Base-by-base conservation (phyloP, 2,797 vertebrate genomes). In the Morus bassanus region DNA sequence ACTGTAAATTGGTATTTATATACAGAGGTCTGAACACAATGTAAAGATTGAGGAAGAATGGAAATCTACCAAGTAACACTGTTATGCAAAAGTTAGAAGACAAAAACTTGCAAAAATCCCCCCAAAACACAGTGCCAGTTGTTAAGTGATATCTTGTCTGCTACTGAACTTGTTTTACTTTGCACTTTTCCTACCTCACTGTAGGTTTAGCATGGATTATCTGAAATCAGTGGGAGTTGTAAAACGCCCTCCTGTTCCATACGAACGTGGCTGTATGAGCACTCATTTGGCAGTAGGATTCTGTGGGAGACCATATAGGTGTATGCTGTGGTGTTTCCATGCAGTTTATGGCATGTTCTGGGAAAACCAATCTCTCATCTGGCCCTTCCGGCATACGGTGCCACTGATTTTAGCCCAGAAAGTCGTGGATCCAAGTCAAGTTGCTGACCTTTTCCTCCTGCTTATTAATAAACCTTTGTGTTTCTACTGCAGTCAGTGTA, bases 221-320 rank as follows among this genome's bases (percentile, higher is more conserved):
- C 33, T 85, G 60, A 39, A 64, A 57, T 24, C 10, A 15, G 11
- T 37, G 21, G 18, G 18, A 69, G 15, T 3, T 90, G 41, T 61
- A 23, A 69, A 72, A 17, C 23, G 4, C 15, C 7, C 4, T 65
- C 81, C 24, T 76, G 7, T 54, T 60, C 9, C 3, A 0, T 37
- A 28, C 51, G 0, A 4, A 0, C 1, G 0, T 60, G 53, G 22
- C 46, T 76, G 9, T 30, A 4, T 30, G 31, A 59, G 17, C 16
- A 10, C 33, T 84, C 6, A 8, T 13, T 51, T 39, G 57, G 23
- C 41, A 61, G 25, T 35, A 17, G 39, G 18, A 31, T 45, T 76
- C 46, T 22, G 5, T 41, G 21, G 57, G 13, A 75, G 41, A 24
- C 25, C 1, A 0, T 25, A 6, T 8, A 43, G 61, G 4, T 57